Base-by-base conservation (phyloP, 2,888 invertebrate genomes). In the Protophormia terraenovae region DNA sequence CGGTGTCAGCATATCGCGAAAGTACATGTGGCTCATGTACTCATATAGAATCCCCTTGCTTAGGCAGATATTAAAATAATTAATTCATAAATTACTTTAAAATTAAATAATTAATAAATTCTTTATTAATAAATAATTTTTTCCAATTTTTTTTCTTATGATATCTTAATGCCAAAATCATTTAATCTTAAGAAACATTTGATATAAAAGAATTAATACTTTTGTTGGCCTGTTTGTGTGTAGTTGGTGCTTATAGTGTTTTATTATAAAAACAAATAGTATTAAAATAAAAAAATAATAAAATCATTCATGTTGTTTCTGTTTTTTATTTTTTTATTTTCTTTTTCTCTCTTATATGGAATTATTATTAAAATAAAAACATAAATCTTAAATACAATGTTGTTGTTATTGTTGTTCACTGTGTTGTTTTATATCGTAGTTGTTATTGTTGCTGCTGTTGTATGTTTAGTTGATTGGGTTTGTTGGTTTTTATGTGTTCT, bases 331-430 rank as follows among this genome's bases (percentile, higher is more conserved):
- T 14, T 72, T 60, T 16, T 41, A 41, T 60, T 73, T 45, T 47
- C 62, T 35, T 41, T 53, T 71, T 16, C 16, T 75, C 38, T 27
- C n/a, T n/a, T n/a, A 32, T 53, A 53, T 64, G 16, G 24, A 75
- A 75, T 50, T 41, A 50, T 75, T 75, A 64, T 50, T 38, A 58
- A 64, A 66, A 75, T 50, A 38, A 75, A 62, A 75, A 27, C 64
- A 75, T 64, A 75, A 75, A 75, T 75, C 64, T 64, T 75, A 53
- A 64, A 75, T 64, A 75, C 12, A 16, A 27, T 53, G 53, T 53
- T 38, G 35, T 64, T 38, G 35, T 53, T 73, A n/a, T 62, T 50
- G 22, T 38, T 53, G 22, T n/a, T n/a, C 10, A 10, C 2, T 2
- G 7, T 38, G 12, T 22, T 53, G 35, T 24, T 27, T 12, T n/a